Base-by-base conservation (phyloP, 2,113 vertebrate species). In the Natator depressus region DNA sequence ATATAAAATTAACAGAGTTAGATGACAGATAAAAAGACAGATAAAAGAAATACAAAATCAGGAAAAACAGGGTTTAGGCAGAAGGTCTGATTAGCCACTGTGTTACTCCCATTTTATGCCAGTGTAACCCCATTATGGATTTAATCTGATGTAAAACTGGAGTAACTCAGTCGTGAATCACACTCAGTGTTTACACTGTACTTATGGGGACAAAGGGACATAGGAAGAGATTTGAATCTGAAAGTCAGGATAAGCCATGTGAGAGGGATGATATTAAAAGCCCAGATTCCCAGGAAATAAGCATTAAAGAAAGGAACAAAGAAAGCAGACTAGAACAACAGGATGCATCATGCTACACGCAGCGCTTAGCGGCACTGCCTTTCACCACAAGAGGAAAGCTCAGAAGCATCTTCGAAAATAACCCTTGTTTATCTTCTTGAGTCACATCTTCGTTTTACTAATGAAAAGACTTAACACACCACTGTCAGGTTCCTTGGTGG, bases 371-470 rank as follows among this genome's bases (percentile, higher is more conserved):
- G 59, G 85, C 35, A 10, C 65, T 78, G 80, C n/a, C n/a, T 46
- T 80, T 78, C 75, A 20, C n/a, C 55, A 80, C 83, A 50, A 84
- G 49, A 89, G 53, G 54, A 91, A 47, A 86, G 53, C 54, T 93
- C 89, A 76, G 57, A 92, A 93, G 57, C 38, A n/a, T 92, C 92
- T 96, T 84, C 89, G 75, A 69, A 96, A 97, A 96, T 78, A 90
- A 91, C 51, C 4, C 51, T 89, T 90, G 55, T 83, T 90, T 42
- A 87, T 91, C 78, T 96, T 83, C 89, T 88, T 95, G 91, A 82
- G 96, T 88, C 57, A 92, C 10, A 89, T 95, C 79, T 93, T 92
- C 2, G 8, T 92, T 97, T 95, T 95, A 94, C 93, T 97, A 91
- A 85, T 85, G 85, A 89, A 87, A 93, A 93, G 85, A 51, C 92